phyloP scores from a whole-genome alignment of 2,113 vertebrate genomes.

The Microtus oregoni region DNA sequence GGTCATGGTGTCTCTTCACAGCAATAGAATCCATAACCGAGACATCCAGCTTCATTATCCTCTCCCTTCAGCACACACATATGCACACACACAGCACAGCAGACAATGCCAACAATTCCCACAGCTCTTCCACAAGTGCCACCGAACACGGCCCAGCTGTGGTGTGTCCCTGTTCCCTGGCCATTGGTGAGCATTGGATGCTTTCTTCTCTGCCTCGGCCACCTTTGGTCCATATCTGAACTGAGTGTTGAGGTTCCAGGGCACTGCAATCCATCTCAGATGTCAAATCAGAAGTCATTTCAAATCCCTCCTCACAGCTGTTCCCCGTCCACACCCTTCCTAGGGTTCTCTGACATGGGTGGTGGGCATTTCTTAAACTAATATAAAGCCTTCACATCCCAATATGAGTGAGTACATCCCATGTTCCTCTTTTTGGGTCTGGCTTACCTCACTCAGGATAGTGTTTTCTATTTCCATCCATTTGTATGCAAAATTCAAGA shows the following conservation, averaged over 20 bases:
- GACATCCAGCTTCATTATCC: neutral
- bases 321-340: neutral
- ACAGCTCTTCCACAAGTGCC: neutral
- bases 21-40: neutral
- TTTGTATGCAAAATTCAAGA: too few species aligned
- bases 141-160: neutral
- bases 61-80: neutral
- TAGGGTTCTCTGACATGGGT: neutral
- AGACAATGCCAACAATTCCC: neutral
- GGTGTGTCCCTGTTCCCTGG: accelerated
- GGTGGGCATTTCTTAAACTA: neutral
- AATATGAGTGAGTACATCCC: too few species aligned
- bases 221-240: neutral
- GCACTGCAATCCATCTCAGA: neutral
- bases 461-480: too few species aligned
- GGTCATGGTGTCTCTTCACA: neutral
- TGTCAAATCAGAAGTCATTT: constrained; percentile 10
- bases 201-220: neutral
- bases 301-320: neutral
- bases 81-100: neutral
- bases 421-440: too few species aligned
- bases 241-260: constrained; percentile 18
- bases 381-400: neutral
- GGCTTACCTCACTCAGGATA: too few species aligned
- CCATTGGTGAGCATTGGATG: neutral